Conservation (phyloP, 2,113 vertebrate species). For the Oryzias woworae region DNA sequence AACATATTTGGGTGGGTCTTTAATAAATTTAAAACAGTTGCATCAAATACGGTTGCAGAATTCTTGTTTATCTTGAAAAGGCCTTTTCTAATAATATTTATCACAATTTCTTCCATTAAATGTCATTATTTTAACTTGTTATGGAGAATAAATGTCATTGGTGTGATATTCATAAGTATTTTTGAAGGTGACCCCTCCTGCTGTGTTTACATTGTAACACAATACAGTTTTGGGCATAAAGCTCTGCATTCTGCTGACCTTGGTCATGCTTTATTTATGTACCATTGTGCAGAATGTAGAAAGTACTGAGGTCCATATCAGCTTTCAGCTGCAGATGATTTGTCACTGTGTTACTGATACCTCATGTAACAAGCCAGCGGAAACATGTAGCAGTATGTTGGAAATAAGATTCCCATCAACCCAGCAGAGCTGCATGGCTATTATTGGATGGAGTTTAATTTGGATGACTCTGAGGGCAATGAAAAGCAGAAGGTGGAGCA, state of each 20-base stretch:
- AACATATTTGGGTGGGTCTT: too few relatives aligned
- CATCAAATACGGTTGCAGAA: too few relatives aligned
- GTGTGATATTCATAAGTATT: not conserved
- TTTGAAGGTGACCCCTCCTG: not conserved
- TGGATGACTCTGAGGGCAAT: conserved; percentile 29
- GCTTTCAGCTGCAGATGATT: conserved; percentile 71
- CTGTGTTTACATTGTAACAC: not conserved
- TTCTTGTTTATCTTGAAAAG: too few relatives aligned
- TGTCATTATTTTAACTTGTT: not conserved
- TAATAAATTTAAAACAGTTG: too few relatives aligned
- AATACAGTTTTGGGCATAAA: not conserved
- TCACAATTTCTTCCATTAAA: not conserved
- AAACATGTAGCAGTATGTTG: conserved; percentile 70
- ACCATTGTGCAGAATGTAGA: conserved; percentile 61
- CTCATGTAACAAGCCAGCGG: conserved; percentile 44
- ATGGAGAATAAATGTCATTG: not conserved
- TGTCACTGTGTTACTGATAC: conserved; percentile 72
- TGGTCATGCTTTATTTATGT: conserved; percentile 66
- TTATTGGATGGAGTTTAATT: conserved; percentile 35
- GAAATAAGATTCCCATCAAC: conserved; percentile 64
- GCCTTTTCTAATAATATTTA: too few relatives aligned
- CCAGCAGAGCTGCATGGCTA: conserved; percentile 36
- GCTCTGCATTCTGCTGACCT: conserved; percentile 16
- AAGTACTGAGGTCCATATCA: conserved; percentile 57
- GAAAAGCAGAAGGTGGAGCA: conserved; percentile 25